phyloP scores from a whole-genome alignment of 92 coral and sea anemone species.

The Porites lobata region DNA sequence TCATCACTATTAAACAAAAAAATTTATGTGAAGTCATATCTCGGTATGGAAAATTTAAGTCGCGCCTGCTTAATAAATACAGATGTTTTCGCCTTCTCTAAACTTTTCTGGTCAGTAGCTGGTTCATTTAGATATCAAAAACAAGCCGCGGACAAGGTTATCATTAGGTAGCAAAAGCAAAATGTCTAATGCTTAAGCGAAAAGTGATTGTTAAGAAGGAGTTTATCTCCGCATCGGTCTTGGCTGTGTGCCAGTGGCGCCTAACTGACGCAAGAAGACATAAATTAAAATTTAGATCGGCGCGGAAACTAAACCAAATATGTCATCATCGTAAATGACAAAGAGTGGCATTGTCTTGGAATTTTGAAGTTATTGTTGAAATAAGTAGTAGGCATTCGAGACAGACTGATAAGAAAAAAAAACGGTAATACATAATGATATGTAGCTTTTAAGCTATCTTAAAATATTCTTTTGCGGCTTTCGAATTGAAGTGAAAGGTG shows the following conservation, averaged over 20 bases:
- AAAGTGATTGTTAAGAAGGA: too few relatives aligned
- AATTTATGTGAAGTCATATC: neutral
- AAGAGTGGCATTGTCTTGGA: neutral
- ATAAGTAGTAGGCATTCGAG: neutral
- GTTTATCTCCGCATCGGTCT: too few relatives aligned
- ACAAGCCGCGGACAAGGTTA: neutral
- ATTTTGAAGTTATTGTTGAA: constrained; percentile 15
- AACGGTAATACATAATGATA: too few relatives aligned
- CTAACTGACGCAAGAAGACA: too few relatives aligned
- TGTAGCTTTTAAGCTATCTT: too few relatives aligned
- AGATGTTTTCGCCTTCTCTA: constrained; percentile 7
- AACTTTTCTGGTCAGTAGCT: neutral
- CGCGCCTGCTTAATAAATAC: constrained; percentile 5
- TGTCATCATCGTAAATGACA: neutral
- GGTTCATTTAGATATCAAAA: constrained; percentile 11
- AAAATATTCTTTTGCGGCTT: too few relatives aligned
- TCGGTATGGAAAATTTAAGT: neutral
- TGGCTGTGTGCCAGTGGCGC: too few relatives aligned
- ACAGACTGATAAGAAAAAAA: too few relatives aligned
- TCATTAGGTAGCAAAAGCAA: neutral
- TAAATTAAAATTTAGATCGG: neutral
- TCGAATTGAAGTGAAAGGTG: too few relatives aligned
- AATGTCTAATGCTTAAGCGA: neutral
- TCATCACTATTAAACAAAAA: neutral
- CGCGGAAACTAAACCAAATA: neutral